phyloP scores from a whole-genome alignment of 2,888 invertebrate species.

The Hybos culiciformis region DNA sequence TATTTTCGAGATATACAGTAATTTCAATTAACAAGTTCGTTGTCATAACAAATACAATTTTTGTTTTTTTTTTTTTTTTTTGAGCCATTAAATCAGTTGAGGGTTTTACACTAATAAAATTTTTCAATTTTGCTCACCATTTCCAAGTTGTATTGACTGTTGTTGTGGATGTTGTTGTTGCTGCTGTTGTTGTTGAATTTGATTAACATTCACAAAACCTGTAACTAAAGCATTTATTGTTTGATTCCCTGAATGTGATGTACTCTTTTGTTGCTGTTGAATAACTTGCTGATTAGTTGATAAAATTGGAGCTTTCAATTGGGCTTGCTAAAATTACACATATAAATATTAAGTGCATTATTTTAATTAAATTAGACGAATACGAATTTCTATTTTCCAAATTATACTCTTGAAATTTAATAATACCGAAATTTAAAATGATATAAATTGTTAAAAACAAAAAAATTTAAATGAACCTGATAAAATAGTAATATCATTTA shows the following conservation, averaged over 20 bases:
- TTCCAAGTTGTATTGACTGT: conserved; percentile 15
- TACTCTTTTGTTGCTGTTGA: conserved; percentile 20
- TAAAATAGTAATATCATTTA: no score
- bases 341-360: background rate
- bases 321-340: conserved; percentile 44
- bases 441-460: no score
- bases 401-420: no score
- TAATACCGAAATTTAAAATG: no score
- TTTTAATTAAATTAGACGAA: background rate
- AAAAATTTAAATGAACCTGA: no score
- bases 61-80: no score
- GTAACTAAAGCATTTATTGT: conserved; percentile 67
- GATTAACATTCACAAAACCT: conserved; percentile 69
- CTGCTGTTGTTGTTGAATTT: conserved; percentile 53
- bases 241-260: conserved; percentile 32
- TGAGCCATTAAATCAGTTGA: no score
- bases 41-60: no score
- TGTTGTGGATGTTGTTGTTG: conserved; percentile 27
- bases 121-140: conserved; percentile 10
- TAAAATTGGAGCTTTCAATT: conserved; percentile 41
- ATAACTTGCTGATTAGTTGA: conserved; percentile 26
- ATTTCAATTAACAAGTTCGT: no score
- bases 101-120: no score
- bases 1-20: no score
- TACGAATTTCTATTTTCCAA: no score